These are phyloP conservation scores for Apaloderma vittatum DNA, from an alignment of 2,113 vertebrate species.

Conservation along the genomic window DNA sequence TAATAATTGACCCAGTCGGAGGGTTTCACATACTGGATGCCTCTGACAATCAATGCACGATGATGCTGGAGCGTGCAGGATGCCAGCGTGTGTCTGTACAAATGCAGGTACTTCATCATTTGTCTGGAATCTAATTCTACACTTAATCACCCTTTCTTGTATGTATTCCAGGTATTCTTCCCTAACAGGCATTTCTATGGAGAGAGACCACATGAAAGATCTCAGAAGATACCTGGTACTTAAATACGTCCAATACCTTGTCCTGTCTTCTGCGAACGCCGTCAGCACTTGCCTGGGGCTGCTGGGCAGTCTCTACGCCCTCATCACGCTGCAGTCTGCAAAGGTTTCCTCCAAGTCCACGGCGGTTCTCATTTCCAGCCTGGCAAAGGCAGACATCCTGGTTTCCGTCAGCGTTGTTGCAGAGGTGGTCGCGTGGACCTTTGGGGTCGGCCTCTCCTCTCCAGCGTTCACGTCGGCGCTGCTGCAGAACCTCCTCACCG, in stretches of 20 bases:
- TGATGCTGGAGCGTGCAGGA: not conserved
- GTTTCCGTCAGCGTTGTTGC: not conserved
- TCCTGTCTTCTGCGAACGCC: conserved; percentile 71
- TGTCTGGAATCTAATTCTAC: not conserved
- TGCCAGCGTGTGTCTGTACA: not conserved
- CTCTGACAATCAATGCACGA: not conserved
- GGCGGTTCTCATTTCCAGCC: conserved; percentile 77
- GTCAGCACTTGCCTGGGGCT: conserved; percentile 75
- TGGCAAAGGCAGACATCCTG: conserved; percentile 77
- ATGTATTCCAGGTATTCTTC: conserved; percentile 18
- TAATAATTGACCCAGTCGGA: not conserved
- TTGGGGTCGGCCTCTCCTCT: rapidly evolving
- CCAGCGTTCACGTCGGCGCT: not conserved
- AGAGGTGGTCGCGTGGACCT: not conserved
- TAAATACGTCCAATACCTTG: conserved; percentile 82
- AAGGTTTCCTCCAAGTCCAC: conserved; percentile 83
- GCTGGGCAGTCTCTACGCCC: conserved; percentile 70
- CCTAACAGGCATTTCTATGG: conserved; percentile 4
- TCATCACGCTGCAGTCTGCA: conserved; percentile 74
- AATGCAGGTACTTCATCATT: not conserved
- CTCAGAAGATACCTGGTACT: conserved; percentile 80
- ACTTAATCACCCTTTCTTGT: not conserved
- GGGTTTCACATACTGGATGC: not conserved
- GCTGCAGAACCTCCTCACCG: conserved; percentile 69
- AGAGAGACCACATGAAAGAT: conserved; percentile 74